Evolutionary conservation across 2,113 vertebrate species (phyloP).

Genomic region (Periophthalmus modestus): DNA sequence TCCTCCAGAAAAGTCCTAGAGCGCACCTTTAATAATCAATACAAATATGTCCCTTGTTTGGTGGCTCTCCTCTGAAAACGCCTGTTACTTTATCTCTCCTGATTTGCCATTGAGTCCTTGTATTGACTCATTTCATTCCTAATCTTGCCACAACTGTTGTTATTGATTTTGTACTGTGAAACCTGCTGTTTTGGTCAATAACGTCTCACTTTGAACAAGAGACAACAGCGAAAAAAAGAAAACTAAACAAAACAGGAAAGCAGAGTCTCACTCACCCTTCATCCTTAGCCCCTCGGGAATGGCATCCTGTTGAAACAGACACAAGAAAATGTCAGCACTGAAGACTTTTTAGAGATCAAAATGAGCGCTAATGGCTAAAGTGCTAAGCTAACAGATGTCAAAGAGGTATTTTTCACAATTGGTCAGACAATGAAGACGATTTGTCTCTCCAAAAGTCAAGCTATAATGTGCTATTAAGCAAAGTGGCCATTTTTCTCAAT

Average conservation of each 20-base stretch:
- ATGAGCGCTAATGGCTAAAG: neutral
- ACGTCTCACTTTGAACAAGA: neutral
- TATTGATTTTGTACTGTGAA: neutral
- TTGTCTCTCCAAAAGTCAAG: constrained; percentile 2
- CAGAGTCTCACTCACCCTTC: constrained; percentile 66
- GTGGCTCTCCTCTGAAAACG: neutral
- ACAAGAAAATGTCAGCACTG: constrained; percentile 26
- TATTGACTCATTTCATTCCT: constrained; percentile 1
- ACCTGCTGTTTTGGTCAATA: constrained; percentile 2
- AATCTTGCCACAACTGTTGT: neutral
- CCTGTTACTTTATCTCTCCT: neutral
- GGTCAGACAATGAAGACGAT: neutral
- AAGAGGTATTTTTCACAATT: neutral
- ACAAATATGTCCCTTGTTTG: neutral
- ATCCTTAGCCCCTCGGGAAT: constrained; percentile 69
- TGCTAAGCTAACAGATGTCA: neutral
- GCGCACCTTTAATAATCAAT: neutral
- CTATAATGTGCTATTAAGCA: constrained; percentile 7
- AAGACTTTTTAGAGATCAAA: neutral
- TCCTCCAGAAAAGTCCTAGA: neutral
- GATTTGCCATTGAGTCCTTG: neutral
- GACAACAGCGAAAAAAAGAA: constrained; percentile 28
- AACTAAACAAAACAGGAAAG: constrained; percentile 16
- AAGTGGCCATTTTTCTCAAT: constrained; percentile 9
- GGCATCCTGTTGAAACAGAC: constrained; percentile 66